Evolutionary conservation across 2,888 invertebrate species (phyloP).

Genomic region (Trypoxylon attenuatum): DNA sequence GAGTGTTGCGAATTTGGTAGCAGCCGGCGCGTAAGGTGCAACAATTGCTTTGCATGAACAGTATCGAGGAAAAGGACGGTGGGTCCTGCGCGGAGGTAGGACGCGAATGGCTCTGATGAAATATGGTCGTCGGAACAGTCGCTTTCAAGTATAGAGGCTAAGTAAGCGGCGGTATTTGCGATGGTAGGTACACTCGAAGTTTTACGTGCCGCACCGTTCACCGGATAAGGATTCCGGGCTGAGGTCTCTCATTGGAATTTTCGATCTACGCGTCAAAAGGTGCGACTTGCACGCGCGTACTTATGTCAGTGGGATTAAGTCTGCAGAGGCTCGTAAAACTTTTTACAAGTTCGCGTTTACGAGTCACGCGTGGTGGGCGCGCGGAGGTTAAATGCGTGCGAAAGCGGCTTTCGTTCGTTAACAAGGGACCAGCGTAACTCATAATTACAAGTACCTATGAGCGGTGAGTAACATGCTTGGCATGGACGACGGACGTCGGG

Average conservation of each 20-base stretch:
- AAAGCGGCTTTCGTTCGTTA: conserved; percentile 60
- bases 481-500: too few relatives aligned
- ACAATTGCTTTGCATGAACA: too few relatives aligned
- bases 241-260: not conserved
- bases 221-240: not conserved
- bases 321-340: conserved; percentile 21
- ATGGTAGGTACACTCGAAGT: not conserved
- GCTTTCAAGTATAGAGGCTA: not conserved
- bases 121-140: not conserved
- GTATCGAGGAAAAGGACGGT: too few relatives aligned
- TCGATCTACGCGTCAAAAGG: not conserved
- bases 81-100: not conserved
- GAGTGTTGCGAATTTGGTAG: too few relatives aligned
- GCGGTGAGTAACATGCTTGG: conserved; percentile 44
- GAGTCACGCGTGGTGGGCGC: not conserved
- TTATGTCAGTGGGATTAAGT: conserved; percentile 32
- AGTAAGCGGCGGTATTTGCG: not conserved
- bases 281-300: not conserved
- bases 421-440: conserved; percentile 60
- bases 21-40: too few relatives aligned
- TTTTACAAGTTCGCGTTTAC: conserved; percentile 22
- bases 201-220: too few relatives aligned
- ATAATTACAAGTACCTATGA: conserved; percentile 64
- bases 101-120: not conserved
- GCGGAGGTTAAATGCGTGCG: conserved; percentile 20